A percentile compares a stretch with the other conserved stretches of the same genome.
phyloP scores from a whole-genome alignment of 2,113 vertebrate species.

The Eudyptes chrysolophus region DNA sequence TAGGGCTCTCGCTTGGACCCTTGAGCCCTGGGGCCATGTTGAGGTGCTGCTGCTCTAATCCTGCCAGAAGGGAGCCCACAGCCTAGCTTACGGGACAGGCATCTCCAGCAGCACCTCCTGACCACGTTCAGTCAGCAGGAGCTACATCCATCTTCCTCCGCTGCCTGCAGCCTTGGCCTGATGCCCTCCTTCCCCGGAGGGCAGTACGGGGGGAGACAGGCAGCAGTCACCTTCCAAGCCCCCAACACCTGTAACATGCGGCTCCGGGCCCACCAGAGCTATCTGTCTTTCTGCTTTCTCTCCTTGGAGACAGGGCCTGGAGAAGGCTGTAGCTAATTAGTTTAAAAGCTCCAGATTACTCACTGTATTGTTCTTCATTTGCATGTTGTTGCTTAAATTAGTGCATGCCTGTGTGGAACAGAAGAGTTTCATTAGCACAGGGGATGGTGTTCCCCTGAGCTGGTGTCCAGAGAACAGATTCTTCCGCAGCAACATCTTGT shows the following conservation, averaged over 20 bases:
- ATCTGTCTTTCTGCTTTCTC: background rate
- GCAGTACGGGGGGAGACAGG: background rate
- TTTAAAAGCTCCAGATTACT: slow-evolving; percentile 1
- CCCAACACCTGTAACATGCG: background rate
- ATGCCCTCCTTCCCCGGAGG: background rate
- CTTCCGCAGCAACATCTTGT: slow-evolving; percentile 29
- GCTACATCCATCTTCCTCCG: background rate
- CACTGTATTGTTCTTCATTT: slow-evolving; percentile 31
- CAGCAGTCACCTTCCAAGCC: background rate
- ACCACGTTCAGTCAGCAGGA: background rate
- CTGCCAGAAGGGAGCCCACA: background rate
- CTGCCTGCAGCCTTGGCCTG: background rate
- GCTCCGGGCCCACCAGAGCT: background rate
- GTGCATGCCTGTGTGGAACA: background rate
- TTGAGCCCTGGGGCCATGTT: background rate
- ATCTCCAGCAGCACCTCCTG: background rate
- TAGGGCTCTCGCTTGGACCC: background rate
- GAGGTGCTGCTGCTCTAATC: background rate
- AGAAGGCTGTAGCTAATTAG: background rate
- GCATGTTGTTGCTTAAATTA: slow-evolving; percentile 42
- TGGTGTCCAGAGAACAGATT: slow-evolving; percentile 14
- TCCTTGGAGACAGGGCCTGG: background rate
- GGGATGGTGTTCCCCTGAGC: background rate
- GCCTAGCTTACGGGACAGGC: background rate
- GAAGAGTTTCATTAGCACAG: slow-evolving; percentile 28